A percentile compares a stretch with the other conserved stretches of the same genome.
Conservation (phyloP, 2,888 invertebrate species). For the Leptopilina drosophilae region DNA sequence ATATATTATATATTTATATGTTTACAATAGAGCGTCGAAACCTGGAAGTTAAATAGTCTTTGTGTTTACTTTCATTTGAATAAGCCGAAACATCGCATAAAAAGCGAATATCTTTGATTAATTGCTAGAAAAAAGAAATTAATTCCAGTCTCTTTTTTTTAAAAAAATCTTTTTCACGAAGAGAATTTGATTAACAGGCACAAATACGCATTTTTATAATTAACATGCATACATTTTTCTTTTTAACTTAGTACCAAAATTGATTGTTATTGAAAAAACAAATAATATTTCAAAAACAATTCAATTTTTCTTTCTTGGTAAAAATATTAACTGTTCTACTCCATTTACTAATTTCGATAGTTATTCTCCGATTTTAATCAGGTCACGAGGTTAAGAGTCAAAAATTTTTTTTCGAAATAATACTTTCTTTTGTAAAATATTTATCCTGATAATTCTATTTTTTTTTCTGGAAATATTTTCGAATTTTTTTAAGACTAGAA, state of each 20-base stretch:
- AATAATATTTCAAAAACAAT: not conserved
- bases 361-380: constrained; percentile 52
- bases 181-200: constrained; percentile 64
- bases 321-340: not conserved
- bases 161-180: constrained; percentile 44
- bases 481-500: too few species aligned
- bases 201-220: constrained; percentile 60
- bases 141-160: not conserved
- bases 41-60: constrained; percentile 64
- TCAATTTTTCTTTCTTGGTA: not conserved
- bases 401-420: constrained; percentile 60
- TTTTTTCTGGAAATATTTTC: constrained; percentile 48
- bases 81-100: constrained; percentile 28
- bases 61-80: constrained; percentile 34
- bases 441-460: constrained; percentile 44
- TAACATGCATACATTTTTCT: constrained; percentile 11
- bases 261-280: not conserved
- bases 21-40: constrained; percentile 59
- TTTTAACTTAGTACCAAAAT: constrained; percentile 1
- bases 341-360: not conserved
- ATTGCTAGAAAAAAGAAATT: constrained; percentile 21
- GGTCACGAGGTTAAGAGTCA: constrained; percentile 66
- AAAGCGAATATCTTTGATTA: constrained; percentile 23
- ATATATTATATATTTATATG: constrained; percentile 4
- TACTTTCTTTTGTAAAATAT: constrained; percentile 52